A percentile compares a stretch with the other conserved stretches of the same genome.
Evolutionary conservation across 1,140 invertebrate species (phyloP).

Genomic region (Polyergus mexicanus): DNA sequence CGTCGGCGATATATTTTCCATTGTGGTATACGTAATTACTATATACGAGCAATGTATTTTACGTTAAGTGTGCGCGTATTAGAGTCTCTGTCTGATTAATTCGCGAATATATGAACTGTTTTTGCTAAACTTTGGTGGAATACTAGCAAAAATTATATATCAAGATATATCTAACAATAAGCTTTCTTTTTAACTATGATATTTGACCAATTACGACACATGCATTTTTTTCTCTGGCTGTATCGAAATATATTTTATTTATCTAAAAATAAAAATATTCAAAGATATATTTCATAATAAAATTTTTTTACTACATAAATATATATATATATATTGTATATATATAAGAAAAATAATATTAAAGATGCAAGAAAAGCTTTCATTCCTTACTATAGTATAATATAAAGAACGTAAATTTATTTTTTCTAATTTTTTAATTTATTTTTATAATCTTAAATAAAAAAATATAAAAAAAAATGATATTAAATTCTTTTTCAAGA

Average conservation of each 20-base stretch:
- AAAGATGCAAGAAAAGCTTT: neutral
- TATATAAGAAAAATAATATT: neutral
- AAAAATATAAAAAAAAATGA: neutral
- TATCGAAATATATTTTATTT: neutral
- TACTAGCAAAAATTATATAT: neutral
- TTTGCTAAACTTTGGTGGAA: slow-evolving; percentile 3
- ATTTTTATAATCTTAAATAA: slow-evolving; percentile 1
- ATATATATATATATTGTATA: neutral
- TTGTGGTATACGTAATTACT: slow-evolving; percentile 50
- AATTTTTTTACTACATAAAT: neutral
- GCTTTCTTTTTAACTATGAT: neutral
- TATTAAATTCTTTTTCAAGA: neutral
- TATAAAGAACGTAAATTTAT: slow-evolving; percentile 1
- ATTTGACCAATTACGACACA: neutral
- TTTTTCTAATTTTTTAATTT: neutral
- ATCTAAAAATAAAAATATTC: neutral
- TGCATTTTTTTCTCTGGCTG: neutral
- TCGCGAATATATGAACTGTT: neutral
- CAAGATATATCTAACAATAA: neutral
- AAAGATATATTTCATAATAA: neutral
- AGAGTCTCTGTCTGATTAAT: slow-evolving; percentile 46
- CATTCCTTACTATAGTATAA: neutral
- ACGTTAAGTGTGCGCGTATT: slow-evolving; percentile 33
- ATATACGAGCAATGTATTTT: slow-evolving; percentile 43
- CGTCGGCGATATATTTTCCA: slow-evolving; percentile 50